Percentiles rank a stretch among this genome's conserved stretches.
Conservation (phyloP, 2,888 invertebrate genomes). For the Patella depressa region DNA sequence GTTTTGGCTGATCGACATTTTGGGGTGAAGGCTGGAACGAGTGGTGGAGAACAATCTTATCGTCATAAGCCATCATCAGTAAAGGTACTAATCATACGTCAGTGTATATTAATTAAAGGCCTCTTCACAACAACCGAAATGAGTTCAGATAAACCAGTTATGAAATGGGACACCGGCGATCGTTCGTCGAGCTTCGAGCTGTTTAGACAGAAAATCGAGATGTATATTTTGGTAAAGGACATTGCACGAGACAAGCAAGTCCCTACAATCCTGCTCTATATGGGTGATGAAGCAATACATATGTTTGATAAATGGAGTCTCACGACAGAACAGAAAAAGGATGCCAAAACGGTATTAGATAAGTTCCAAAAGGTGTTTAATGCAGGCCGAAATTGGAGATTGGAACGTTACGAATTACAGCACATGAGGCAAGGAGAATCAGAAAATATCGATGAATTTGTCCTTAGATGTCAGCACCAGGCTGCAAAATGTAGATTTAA, state of each 20-base stretch:
- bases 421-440: neutral
- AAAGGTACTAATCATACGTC: no score
- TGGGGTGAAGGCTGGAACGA: no score
- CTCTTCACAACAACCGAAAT: neutral
- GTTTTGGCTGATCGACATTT: no score
- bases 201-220: neutral
- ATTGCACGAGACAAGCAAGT: neutral
- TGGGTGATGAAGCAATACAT: neutral
- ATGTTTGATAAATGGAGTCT: slow-evolving; percentile 2
- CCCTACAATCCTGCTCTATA: neutral
- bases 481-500: neutral
- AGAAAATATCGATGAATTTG: neutral
- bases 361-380: neutral
- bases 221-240: neutral
- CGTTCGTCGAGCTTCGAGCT: neutral
- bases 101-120: no score
- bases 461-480: slow-evolving; percentile 1
- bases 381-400: slow-evolving; percentile 1
- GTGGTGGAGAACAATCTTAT: no score
- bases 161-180: neutral
- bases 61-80: no score
- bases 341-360: neutral
- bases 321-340: neutral
- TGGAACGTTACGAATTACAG: slow-evolving; percentile 1
- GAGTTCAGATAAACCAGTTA: slow-evolving; percentile 1